Base-by-base conservation (phyloP, 2,797 vertebrate genomes). In the Numenius phaeopus region DNA sequence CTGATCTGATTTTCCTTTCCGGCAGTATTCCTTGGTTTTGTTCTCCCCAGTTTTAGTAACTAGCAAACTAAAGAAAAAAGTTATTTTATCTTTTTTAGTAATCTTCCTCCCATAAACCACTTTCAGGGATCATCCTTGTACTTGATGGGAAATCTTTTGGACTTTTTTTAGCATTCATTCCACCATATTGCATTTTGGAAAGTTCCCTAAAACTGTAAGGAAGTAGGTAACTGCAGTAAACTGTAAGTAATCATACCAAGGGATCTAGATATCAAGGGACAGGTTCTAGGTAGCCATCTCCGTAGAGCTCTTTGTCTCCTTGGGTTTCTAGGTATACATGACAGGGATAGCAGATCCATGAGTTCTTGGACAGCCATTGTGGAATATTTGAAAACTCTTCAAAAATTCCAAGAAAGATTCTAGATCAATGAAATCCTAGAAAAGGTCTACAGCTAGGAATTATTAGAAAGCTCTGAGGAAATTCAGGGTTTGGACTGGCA, bases 151-250 rank as follows among this genome's bases (percentile, higher is more conserved):
- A 97, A 89, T 79, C 40, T 91, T 85, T 57, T 44, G 27, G 29
- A 57, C 8, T 32, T 37, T 23, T 49, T 57, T 66, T 17, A 52
- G 42, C 40, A 77, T 46, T 83, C 30, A 20, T 82, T 94, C 70
- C 83, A 94, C 83, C 71, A 96, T 39, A 32, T 6, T 70, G 49
- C 23, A 94, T 89, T 82, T 95, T 96, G 91, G 78, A 91, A 89
- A 67, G 40, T 84, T 95, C 80, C 78, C 46, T 55, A 79, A 94
- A 97, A 96, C 67, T 77, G 40, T 79, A 92, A 96, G 87, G 55
- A 21, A 69, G 88, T 34, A 83, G 10, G 14, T 16, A 47, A 32
- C 12, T 69, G 27, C 62, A 20, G 9, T 82, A 85, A 24, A n/a
- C n/a, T 82, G 40, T 19, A 77, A 21, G 23, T 37, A 50, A 42